These are phyloP conservation scores for Echinarachnius parma DNA, from an alignment of 53 echinoderm and acorn worm species.

Conservation along the genomic window DNA sequence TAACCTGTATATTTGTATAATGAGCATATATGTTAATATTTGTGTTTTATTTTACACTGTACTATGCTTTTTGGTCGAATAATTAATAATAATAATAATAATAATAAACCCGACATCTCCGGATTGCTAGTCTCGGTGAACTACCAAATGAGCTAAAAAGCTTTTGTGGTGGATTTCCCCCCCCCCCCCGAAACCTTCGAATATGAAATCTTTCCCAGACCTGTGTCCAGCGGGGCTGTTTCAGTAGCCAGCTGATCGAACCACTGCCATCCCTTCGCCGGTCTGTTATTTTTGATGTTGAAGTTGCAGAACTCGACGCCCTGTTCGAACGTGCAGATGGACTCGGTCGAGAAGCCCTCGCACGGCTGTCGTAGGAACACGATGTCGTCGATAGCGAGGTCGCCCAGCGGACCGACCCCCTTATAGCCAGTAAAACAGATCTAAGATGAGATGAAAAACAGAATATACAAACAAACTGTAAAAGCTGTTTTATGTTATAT, in stretches of 20 bases:
- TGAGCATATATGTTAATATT: too few species aligned
- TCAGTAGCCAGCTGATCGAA: constrained; percentile 6
- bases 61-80: too few species aligned
- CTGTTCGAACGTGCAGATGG: constrained; percentile 54
- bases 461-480: too few species aligned
- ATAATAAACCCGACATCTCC: too few species aligned
- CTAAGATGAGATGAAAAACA: constrained; percentile 16
- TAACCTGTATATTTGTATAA: too few species aligned
- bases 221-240: constrained; percentile 2
- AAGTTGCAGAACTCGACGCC: constrained; percentile 29
- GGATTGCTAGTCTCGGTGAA: too few species aligned
- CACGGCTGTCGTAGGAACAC: constrained; percentile 60
- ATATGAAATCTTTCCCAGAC: not conserved
- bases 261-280: constrained; percentile 5
- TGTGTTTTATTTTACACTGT: too few species aligned
- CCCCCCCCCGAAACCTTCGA: not conserved
- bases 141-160: too few species aligned
- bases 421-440: constrained; percentile 47
- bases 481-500: too few species aligned
- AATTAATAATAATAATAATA: too few species aligned
- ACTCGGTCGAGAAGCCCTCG: constrained; percentile 57
- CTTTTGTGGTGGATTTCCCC: not conserved
- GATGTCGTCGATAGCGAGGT: constrained; percentile 83
- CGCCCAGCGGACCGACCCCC: constrained; percentile 46
- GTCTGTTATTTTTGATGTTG: too few species aligned